Percentiles rank a stretch among this genome's conserved stretches.
Evolutionary conservation across 2,888 invertebrate genomes (phyloP).

Genomic region (Oscheius sp.): DNA sequence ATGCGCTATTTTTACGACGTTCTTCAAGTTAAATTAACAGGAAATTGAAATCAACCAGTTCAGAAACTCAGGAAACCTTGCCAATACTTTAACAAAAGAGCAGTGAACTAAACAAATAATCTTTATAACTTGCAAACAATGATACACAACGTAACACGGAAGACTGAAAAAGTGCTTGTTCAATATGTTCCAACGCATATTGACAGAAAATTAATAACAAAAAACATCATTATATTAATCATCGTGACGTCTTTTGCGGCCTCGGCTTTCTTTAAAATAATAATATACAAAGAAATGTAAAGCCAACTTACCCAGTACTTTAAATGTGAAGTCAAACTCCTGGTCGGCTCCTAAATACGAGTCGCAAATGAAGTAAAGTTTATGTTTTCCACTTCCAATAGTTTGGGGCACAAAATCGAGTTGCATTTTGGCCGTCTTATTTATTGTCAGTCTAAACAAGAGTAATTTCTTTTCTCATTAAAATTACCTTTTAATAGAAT

Average conservation of each 20-base stretch:
- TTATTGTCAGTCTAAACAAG: slow-evolving; percentile 81
- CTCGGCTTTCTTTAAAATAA: slow-evolving; percentile 17
- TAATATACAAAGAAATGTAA: slow-evolving; percentile 11
- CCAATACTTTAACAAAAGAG: too few species aligned
- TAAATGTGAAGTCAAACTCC: slow-evolving; percentile 87
- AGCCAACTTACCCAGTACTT: slow-evolving; percentile 65
- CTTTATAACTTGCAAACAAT: too few species aligned
- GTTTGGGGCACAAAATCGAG: slow-evolving; percentile 93
- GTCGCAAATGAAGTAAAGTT: slow-evolving; percentile 98
- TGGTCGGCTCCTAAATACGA: slow-evolving; percentile 99
- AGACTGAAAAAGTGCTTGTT: too few species aligned
- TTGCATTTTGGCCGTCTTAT: slow-evolving; percentile 85
- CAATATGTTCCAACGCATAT: background rate
- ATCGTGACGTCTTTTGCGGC: slow-evolving; percentile 35
- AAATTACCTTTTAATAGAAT: slow-evolving; percentile 89
- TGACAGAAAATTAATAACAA: slow-evolving; percentile 19
- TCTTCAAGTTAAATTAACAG: too few species aligned
- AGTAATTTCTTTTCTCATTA: background rate
- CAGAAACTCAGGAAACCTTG: too few species aligned
- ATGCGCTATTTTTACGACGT: too few species aligned
- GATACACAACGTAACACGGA: too few species aligned
- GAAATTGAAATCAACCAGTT: too few species aligned
- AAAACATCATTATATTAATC: background rate
- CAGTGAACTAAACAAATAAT: too few species aligned
- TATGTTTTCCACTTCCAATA: slow-evolving; percentile 82